A percentile compares a stretch with the other conserved stretches of the same genome.
Conservation (phyloP, 2,888 invertebrate species). For the Scotopteryx bipunctaria region DNA sequence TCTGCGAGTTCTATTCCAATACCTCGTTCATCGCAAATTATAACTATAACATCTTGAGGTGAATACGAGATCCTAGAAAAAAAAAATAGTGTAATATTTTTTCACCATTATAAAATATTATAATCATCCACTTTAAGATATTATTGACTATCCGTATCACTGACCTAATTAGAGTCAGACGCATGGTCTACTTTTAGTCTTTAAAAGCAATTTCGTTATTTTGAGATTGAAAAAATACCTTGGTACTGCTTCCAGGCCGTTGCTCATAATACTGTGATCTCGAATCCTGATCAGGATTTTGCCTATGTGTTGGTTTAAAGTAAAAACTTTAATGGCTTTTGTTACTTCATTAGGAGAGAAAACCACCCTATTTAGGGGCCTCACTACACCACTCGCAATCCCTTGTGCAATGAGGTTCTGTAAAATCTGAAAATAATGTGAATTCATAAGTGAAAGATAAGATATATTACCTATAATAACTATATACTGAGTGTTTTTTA, state of each 20-base stretch:
- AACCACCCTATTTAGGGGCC: constrained; percentile 85
- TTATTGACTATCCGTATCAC: too few species aligned
- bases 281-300: constrained; percentile 43
- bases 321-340: constrained; percentile 84
- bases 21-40: constrained; percentile 43
- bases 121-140: too few species aligned
- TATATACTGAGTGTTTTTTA: too few species aligned
- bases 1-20: constrained; percentile 48
- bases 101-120: too few species aligned
- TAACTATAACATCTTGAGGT: constrained; percentile 40
- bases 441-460: too few species aligned
- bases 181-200: not conserved
- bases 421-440: constrained; percentile 59
- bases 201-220: not conserved
- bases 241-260: constrained; percentile 40
- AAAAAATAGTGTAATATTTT: too few species aligned
- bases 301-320: constrained; percentile 85
- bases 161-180: not conserved
- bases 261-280: constrained; percentile 34
- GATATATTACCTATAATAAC: too few species aligned
- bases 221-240: constrained; percentile 38
- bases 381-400: constrained; percentile 85
- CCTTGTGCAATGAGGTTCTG: constrained; percentile 81
- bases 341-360: constrained; percentile 85
- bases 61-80: constrained; percentile 43